Percentiles rank a stretch among this genome's conserved stretches.
Conservation (phyloP, 2,113 vertebrate species). For the Hyperopisus bebe region DNA sequence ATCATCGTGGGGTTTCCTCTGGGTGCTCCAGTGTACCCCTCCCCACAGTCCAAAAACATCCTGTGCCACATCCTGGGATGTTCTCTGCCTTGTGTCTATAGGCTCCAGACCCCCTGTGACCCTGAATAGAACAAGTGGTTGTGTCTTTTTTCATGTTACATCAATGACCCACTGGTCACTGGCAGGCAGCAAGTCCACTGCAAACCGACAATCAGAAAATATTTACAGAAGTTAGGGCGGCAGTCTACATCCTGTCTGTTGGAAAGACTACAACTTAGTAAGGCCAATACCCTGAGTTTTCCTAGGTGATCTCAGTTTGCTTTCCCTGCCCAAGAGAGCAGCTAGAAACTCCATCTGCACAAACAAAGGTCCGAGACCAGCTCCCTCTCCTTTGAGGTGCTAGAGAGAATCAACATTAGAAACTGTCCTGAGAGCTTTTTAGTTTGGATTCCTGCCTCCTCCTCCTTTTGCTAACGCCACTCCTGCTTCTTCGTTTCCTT, state of each 20-base stretch:
- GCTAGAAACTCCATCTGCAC: background rate
- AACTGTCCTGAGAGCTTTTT: background rate
- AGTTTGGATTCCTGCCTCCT: background rate
- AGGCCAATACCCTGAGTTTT: background rate
- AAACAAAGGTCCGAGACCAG: background rate
- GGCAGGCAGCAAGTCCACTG: background rate
- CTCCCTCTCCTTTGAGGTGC: background rate
- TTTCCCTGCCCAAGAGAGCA: background rate
- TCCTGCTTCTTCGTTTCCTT: background rate
- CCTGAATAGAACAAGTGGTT: background rate
- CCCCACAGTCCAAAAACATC: too few species aligned
- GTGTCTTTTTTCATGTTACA: background rate
- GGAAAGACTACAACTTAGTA: background rate
- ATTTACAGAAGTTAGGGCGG: background rate
- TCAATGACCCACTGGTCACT: background rate
- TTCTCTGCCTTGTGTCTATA: background rate
- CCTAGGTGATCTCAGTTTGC: background rate
- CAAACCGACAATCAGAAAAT: background rate
- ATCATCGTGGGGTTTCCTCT: background rate
- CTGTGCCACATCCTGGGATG: background rate
- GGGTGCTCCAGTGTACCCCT: too few species aligned
- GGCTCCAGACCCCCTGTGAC: background rate
- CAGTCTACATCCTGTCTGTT: background rate
- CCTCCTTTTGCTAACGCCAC: background rate
- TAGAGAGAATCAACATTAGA: background rate